These are phyloP conservation scores for Idaea aversata DNA, from an alignment of 2,888 invertebrate species.

Conservation along the genomic window DNA sequence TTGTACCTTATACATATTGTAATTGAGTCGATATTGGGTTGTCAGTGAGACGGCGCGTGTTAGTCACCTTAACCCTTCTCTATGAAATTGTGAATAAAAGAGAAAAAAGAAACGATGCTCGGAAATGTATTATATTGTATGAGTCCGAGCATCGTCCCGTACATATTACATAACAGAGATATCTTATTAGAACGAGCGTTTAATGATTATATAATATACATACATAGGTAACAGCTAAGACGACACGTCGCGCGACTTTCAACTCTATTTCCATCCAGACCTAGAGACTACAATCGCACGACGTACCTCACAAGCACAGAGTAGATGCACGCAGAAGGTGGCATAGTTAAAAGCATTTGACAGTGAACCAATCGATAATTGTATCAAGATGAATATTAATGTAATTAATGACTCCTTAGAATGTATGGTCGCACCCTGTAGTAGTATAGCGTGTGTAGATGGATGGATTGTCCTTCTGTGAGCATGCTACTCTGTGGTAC, in stretches of 20 bases:
- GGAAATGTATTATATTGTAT: neutral
- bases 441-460: neutral
- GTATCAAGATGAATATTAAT: neutral
- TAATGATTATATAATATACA: slow-evolving; percentile 33
- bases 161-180: slow-evolving; percentile 40
- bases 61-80: neutral
- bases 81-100: neutral
- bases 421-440: neutral
- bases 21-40: neutral
- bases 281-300: neutral
- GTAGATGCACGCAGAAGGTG: neutral
- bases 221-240: neutral
- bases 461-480: neutral
- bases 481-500: neutral
- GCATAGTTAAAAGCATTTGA: neutral
- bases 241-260: neutral
- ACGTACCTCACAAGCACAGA: neutral
- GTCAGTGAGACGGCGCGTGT: slow-evolving; percentile 1
- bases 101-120: neutral
- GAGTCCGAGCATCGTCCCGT: slow-evolving; percentile 43
- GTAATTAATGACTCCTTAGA: neutral
- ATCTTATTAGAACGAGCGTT: slow-evolving; percentile 44
- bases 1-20: neutral
- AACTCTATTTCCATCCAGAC: neutral
- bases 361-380: neutral